These are phyloP conservation scores for Aptenodytes forsteri DNA, from an alignment of 2,113 vertebrate species.

Conservation along the genomic window DNA sequence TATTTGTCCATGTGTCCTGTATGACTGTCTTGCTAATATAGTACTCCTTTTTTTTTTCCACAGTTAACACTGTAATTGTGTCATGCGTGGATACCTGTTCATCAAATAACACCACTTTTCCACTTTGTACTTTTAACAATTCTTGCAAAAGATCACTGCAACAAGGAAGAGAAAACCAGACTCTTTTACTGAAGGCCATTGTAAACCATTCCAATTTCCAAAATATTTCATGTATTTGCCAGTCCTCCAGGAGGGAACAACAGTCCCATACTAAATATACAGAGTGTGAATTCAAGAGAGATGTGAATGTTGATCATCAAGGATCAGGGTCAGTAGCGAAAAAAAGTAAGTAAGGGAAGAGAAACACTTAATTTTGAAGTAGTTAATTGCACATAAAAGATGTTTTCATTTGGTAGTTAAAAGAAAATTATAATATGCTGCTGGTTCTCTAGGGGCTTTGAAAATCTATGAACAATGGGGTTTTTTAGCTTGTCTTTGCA, in stretches of 20 bases:
- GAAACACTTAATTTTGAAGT: not conserved
- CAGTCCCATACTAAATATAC: not conserved
- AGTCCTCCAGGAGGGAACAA: not conserved
- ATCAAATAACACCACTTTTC: constrained; percentile 39
- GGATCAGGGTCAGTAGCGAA: constrained; percentile 25
- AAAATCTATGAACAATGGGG: not conserved
- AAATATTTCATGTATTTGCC: constrained; percentile 38
- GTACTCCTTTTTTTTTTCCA: not conserved
- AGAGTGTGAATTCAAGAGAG: constrained; percentile 29
- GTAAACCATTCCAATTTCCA: constrained; percentile 43
- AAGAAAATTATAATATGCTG: not conserved
- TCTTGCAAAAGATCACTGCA: constrained; percentile 47
- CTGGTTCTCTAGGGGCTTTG: not conserved
- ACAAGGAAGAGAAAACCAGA: constrained; percentile 12
- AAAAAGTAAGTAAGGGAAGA: not conserved
- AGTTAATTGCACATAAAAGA: not conserved
- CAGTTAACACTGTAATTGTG: constrained; percentile 61
- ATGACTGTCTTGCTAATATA: not conserved
- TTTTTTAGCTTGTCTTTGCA: not conserved
- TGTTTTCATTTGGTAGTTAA: not conserved
- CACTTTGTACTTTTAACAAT: constrained; percentile 55
- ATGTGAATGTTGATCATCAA: not conserved
- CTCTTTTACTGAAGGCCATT: constrained; percentile 31
- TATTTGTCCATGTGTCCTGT: not conserved
- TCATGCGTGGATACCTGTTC: constrained; percentile 64